These are phyloP conservation scores for Myripristis murdjan DNA, from an alignment of 2,797 vertebrate genomes.

Conservation along the genomic window DNA sequence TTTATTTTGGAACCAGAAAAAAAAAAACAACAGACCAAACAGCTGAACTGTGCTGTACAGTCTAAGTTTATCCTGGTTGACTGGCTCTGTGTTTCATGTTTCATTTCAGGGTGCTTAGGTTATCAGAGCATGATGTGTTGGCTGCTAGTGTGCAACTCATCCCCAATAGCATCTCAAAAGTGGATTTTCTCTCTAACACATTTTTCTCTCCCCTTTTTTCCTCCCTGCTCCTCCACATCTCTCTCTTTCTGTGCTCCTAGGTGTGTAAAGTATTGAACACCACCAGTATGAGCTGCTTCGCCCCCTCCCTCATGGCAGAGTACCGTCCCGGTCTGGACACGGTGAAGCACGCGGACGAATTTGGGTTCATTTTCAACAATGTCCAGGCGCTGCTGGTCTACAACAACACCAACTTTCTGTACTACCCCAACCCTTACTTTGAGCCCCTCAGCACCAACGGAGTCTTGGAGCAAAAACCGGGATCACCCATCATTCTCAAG, in stretches of 20 bases:
- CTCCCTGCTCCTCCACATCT: not conserved
- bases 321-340: conserved; percentile 90
- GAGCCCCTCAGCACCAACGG: conserved; percentile 93
- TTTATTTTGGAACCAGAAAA: conserved; percentile 30
- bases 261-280: conserved; percentile 93
- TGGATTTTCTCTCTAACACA: conserved; percentile 10
- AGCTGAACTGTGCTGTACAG: not conserved
- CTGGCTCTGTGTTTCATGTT: conserved; percentile 44
- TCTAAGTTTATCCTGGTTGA: conserved; percentile 32
- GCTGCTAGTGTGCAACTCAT: conserved; percentile 25
- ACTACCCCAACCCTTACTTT: conserved; percentile 97
- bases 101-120: conserved; percentile 41
- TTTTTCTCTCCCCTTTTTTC: not conserved
- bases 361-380: conserved; percentile 98
- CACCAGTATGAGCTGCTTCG: conserved; percentile 93
- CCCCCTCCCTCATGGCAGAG: conserved; percentile 90
- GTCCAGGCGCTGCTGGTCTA: conserved; percentile 95
- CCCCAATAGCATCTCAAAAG: not conserved
- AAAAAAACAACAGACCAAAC: conserved; percentile 9
- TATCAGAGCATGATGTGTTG: conserved; percentile 24
- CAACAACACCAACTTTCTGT: conserved; percentile 98
- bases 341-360: conserved; percentile 94
- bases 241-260: conserved; percentile 69
- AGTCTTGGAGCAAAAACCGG: conserved; percentile 96
- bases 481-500: conserved; percentile 98